These are phyloP conservation scores for Drosophila orosa DNA, from an alignment of 1,140 invertebrate species.

Conservation along the genomic window DNA sequence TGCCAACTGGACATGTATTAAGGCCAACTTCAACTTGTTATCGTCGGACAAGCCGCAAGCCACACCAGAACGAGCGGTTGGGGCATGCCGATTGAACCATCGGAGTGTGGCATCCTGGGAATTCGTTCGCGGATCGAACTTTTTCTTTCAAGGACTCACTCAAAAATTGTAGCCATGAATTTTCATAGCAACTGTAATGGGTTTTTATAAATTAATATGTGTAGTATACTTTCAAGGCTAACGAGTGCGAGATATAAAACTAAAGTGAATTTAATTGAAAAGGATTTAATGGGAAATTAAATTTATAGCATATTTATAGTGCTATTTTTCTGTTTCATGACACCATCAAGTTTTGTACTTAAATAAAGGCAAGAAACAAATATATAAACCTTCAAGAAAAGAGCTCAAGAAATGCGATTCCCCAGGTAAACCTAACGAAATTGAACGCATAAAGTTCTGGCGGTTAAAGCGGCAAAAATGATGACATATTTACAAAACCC, in stretches of 20 bases:
- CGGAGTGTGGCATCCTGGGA: conserved; percentile 23
- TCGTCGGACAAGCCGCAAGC: conserved; percentile 22
- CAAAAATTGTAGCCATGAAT: conserved; percentile 22
- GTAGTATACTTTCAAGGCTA: neutral
- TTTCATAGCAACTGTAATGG: neutral
- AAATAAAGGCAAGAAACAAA: neutral
- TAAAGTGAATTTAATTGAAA: neutral
- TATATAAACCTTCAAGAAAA: conserved; percentile 25
- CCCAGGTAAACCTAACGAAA: conserved; percentile 67
- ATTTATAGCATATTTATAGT: neutral
- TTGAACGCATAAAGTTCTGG: conserved; percentile 45
- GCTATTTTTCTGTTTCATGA: neutral
- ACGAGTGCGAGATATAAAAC: neutral
- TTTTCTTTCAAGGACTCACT: conserved; percentile 29
- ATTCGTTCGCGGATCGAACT: conserved; percentile 36
- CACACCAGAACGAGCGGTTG: conserved; percentile 17
- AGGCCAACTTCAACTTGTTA: conserved; percentile 65
- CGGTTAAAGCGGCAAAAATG: conserved; percentile 40
- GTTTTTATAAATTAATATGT: conserved; percentile 15
- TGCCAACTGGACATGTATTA: conserved; percentile 76
- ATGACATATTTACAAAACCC: conserved; percentile 62
- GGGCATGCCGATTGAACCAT: conserved; percentile 35
- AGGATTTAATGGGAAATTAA: neutral
- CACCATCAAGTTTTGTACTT: neutral
- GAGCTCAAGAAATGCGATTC: conserved; percentile 52